These are phyloP conservation scores for Pollenia labialis DNA, from an alignment of 2,888 invertebrate genomes.

Conservation along the genomic window DNA sequence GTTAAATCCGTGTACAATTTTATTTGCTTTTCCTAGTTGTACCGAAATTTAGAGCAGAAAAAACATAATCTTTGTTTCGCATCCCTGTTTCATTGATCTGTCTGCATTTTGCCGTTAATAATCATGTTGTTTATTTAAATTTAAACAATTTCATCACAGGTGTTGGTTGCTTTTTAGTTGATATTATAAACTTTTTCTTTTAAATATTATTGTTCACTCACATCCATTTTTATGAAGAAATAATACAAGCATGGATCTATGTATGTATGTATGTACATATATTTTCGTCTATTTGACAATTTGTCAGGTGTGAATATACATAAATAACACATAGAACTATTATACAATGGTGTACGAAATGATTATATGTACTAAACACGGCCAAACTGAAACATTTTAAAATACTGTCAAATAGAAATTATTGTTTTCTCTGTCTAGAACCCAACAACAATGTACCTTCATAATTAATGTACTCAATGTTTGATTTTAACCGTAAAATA, in stretches of 20 bases:
- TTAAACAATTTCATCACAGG: conserved; percentile 80
- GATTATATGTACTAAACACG: conserved; percentile 28
- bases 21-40: too few relatives aligned
- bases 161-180: conserved; percentile 76
- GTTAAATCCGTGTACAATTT: too few relatives aligned
- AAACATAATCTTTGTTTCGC: not conserved
- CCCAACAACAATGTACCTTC: not conserved
- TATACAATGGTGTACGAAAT: conserved; percentile 10
- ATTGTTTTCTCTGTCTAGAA: conserved; percentile 16
- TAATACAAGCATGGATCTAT: not conserved
- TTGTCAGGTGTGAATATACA: conserved; percentile 76
- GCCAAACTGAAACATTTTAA: conserved; percentile 40
- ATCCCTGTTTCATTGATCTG: conserved; percentile 8
- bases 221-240: not conserved
- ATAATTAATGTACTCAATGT: not conserved
- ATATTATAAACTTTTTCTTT: conserved; percentile 52
- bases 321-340: conserved; percentile 49
- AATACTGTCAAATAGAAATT: conserved; percentile 47
- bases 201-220: not conserved
- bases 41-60: not conserved
- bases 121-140: conserved; percentile 72
- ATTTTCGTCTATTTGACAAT: conserved; percentile 69
- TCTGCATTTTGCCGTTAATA: conserved; percentile 39
- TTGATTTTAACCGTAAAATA: not conserved
- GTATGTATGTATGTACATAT: not conserved